Evolutionary conservation across 2,113 vertebrate genomes (phyloP), one percentile per base, ranked within the genome.

Genomic region (Vidua chalybeata): DNA sequence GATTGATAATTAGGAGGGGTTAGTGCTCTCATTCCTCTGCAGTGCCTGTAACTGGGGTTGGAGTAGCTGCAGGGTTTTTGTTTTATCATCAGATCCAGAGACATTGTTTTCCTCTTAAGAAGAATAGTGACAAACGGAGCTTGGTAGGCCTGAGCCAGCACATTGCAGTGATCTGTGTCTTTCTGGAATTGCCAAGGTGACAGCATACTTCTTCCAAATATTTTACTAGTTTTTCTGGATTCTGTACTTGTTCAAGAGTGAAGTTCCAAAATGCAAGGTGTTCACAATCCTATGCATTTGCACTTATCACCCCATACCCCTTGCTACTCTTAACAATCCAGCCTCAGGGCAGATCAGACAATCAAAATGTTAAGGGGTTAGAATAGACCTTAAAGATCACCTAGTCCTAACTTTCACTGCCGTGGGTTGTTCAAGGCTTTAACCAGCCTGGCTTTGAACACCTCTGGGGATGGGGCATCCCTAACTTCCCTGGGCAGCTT

Each of bases 21-120:
- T 66, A 33, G 9, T 63, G 31, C n/a, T 71, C 15, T 62, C 41
- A 15, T 41, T 79, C 24, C 31, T 46, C 30, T n/a, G 56, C 28
- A 78, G 28, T 55, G 48, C 16, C 23, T 71, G 13, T 62, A 4
- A 12, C 48, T 0, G 0, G 41, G 6, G 4, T n/a, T 55, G 24
- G 46, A 55, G 30, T 63, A 71, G 41, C n/a, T 63, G 84, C 48
- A 79, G 30, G 20, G 16, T 27, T 48, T 79, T 55, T 69, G 28
- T 39, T 87, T 71, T 48, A 14, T 30, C 15, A 28, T 56, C 9
- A 15, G 30, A 64, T 41, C 41, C 41, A 55, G 24, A 78, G 28
- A 19, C 18, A 10, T 16, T 14, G 18, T 54, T 62, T 45, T 46
- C 16, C 24, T 5, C 23, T 55, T 72, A 41, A 26, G 49, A 35